phyloP scores from a whole-genome alignment of 2,888 invertebrate species.

The Cistogaster globosa region DNA sequence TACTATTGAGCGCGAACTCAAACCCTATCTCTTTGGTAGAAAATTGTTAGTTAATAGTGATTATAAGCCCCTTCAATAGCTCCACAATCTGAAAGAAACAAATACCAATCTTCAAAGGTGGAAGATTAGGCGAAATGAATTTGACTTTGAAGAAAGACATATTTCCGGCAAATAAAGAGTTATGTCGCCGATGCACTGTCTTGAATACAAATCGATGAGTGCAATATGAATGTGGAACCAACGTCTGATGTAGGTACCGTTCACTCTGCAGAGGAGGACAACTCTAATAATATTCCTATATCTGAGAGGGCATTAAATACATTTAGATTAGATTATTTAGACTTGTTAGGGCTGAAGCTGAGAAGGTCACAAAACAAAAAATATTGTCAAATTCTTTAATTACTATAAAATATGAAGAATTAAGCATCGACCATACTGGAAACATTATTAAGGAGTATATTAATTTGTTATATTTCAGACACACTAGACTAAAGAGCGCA shows the following conservation, averaged over 20 bases:
- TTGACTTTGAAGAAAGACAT: slow-evolving; percentile 18
- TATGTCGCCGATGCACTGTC: slow-evolving; percentile 24
- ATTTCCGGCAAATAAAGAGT: slow-evolving; percentile 22
- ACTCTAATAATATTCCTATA: slow-evolving; percentile 4
- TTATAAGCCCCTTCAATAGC: slow-evolving; percentile 17
- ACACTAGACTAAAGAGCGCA: slow-evolving; percentile 15
- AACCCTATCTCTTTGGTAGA: neutral
- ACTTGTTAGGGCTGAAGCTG: neutral
- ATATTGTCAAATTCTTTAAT: neutral
- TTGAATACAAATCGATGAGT: neutral
- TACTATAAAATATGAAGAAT: slow-evolving; percentile 4
- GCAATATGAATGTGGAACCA: too few relatives aligned
- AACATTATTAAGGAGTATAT: neutral
- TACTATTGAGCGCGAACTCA: slow-evolving; percentile 3
- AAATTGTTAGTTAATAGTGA: slow-evolving; percentile 16
- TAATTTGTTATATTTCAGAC: neutral
- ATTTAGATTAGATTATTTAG: neutral
- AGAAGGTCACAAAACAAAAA: neutral
- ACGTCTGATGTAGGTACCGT: slow-evolving; percentile 4
- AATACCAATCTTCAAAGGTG: slow-evolving; percentile 26
- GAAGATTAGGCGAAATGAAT: slow-evolving; percentile 23
- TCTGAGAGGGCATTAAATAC: neutral
- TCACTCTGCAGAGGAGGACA: slow-evolving; percentile 20
- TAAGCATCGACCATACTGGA: neutral
- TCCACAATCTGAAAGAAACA: slow-evolving; percentile 10